Evolutionary conservation across 2,113 vertebrate species (phyloP).

Genomic region (Oreochromis spilurus): DNA sequence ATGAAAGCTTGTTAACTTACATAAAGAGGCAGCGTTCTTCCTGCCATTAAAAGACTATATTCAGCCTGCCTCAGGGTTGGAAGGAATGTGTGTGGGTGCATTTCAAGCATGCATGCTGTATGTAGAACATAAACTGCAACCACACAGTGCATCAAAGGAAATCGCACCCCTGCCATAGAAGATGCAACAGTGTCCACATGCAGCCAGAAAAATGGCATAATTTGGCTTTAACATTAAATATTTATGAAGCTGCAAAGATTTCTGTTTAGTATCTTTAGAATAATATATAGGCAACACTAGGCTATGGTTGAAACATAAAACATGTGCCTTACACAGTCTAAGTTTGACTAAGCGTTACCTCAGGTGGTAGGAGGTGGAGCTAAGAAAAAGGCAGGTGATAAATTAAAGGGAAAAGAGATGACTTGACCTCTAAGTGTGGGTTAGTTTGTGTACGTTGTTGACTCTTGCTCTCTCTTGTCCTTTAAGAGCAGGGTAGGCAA

Average conservation of each 20-base stretch:
- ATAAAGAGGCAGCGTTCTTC: constrained; percentile 38
- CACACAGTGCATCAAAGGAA: constrained; percentile 43
- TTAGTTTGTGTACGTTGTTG: neutral
- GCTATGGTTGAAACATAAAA: neutral
- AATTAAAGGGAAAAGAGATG: neutral
- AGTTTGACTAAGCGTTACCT: neutral
- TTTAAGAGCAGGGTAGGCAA: neutral
- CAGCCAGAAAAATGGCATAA: neutral
- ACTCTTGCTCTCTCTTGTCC: neutral
- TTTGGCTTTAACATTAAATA: neutral
- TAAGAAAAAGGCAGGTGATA: neutral
- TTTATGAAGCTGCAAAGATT: neutral
- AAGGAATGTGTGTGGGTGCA: constrained; percentile 47
- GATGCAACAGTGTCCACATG: neutral
- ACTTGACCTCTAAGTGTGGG: neutral
- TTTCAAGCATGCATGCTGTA: constrained; percentile 20
- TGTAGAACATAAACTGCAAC: constrained; percentile 37
- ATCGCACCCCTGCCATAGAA: neutral
- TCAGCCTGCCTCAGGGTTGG: constrained; percentile 23
- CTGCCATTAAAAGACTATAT: constrained; percentile 46
- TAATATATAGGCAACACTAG: neutral
- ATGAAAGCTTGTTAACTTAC: neutral
- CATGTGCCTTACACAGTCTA: neutral
- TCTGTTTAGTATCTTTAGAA: neutral
- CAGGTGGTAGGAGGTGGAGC: neutral